Evolutionary conservation across 2,797 vertebrate genomes (phyloP), one percentile per base, ranked within the genome.

Genomic region (Cetoscarus ocellatus): DNA sequence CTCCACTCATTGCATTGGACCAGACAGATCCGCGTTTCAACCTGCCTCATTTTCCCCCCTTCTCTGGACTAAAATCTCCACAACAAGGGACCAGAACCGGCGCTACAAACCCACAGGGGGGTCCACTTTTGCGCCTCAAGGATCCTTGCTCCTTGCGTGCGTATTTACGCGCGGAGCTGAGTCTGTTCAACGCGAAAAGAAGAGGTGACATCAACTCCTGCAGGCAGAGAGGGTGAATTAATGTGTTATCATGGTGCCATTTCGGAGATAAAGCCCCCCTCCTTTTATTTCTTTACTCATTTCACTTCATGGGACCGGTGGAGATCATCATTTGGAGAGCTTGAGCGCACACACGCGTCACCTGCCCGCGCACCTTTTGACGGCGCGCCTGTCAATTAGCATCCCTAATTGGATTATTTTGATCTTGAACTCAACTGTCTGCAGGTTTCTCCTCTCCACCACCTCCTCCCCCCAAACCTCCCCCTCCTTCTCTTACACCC

Each of bases 351-450:
- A 10, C 85, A 50, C 55, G 44, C 78, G 61, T 82, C 74, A 84
- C 79, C 78, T 85, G 67, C 39, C 69, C 62, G 58, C 79, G 66
- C 85, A 61, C 64, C 80, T 72, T 78, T 66, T 75, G 70, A 78
- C 88, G 70, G 70, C 84, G 75, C 82, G 73, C 69, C 73, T 70
- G 66, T 88, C 81, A 82, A 53, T 82, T 51, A 63, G 59, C 5
- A 5, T 14, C 83, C 1, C 82, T 83, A 72, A 88, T 86, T 91
- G 89, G 89, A 90, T 89, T 87, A 88, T 84, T 85, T 67, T 71
- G 75, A 73, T 86, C 68, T 83, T 79, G 69, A 82, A 79, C 49
- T 75, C 14, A 8, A 8, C 40, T 27, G 65, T 35, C 78, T 85
- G 77, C 85, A 80, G 87, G 81, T 86, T 59, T 36, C 40, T 44